Conservation (phyloP, 2,888 invertebrate species). For the Tachina lurida region DNA sequence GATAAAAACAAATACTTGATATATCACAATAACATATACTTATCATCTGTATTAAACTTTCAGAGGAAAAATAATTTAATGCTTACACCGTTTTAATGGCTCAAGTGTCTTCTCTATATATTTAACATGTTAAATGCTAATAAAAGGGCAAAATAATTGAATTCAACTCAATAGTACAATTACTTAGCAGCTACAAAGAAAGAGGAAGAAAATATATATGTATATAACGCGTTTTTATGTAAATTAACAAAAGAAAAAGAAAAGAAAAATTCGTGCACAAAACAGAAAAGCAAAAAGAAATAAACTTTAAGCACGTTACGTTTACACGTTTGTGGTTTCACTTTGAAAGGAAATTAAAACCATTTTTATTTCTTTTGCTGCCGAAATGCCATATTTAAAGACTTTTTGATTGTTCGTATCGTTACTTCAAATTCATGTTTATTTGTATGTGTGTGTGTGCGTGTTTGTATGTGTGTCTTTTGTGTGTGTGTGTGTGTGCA, state of each 20-base stretch:
- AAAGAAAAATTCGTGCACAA: neutral
- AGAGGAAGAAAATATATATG: conserved; percentile 1
- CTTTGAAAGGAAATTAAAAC: conserved; percentile 3
- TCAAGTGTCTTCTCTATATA: neutral
- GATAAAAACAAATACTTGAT: no score
- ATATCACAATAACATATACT: no score
- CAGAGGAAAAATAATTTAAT: neutral
- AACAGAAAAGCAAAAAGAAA: conserved; percentile 7
- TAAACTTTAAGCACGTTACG: conserved; percentile 52
- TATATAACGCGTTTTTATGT: conserved; percentile 57
- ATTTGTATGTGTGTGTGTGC: neutral
- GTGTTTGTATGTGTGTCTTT: neutral
- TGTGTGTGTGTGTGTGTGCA: neutral
- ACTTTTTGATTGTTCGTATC: conserved; percentile 27
- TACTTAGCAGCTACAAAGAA: neutral
- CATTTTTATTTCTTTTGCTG: conserved; percentile 28
- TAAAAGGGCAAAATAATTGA: conserved; percentile 43
- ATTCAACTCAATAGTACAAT: conserved; percentile 33
- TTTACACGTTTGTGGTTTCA: neutral
- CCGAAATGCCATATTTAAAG: conserved; percentile 18
- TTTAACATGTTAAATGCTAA: conserved; percentile 44
- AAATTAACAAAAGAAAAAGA: conserved; percentile 35
- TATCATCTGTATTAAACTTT: neutral
- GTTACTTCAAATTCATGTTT: neutral
- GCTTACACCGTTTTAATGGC: neutral